phyloP scores from a whole-genome alignment of 2,113 vertebrate species.

The Calyptomena viridis region DNA sequence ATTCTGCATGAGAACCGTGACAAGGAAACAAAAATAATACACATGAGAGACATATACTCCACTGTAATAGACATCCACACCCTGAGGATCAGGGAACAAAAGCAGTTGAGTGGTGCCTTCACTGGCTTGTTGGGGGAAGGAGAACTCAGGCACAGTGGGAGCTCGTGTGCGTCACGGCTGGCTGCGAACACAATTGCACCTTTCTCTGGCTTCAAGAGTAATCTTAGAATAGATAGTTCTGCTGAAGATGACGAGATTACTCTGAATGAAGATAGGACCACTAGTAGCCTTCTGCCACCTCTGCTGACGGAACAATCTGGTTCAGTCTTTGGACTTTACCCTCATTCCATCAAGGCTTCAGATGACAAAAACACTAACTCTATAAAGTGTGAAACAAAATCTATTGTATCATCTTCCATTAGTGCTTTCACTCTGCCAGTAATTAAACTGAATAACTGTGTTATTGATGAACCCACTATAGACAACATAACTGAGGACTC shows the following conservation, averaged over 20 bases:
- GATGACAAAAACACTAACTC: slow-evolving; percentile 75
- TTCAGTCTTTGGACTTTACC: slow-evolving; percentile 78
- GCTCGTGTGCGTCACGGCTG: slow-evolving; percentile 74
- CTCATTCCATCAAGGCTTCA: slow-evolving; percentile 70
- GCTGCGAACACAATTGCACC: slow-evolving; percentile 82
- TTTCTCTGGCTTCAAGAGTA: slow-evolving; percentile 76
- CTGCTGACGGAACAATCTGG: slow-evolving; percentile 78
- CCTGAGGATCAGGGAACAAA: slow-evolving; percentile 86
- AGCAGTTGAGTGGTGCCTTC: slow-evolving; percentile 78
- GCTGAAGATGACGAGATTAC: slow-evolving; percentile 85
- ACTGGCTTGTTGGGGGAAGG: slow-evolving; percentile 70
- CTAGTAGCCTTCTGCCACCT: slow-evolving; percentile 79
- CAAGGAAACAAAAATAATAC: slow-evolving; percentile 98
- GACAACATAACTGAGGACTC: slow-evolving; percentile 92
- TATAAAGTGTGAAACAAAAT: slow-evolving; percentile 90
- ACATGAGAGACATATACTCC: slow-evolving; percentile 99
- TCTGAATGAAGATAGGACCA: slow-evolving; percentile 74
- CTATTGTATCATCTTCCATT: slow-evolving; percentile 95
- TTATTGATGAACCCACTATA: slow-evolving; percentile 94
- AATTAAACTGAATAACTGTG: slow-evolving; percentile 99
- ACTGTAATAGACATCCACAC: slow-evolving; percentile 97
- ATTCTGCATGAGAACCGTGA: slow-evolving; percentile 98
- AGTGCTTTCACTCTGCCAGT: slow-evolving; percentile 96
- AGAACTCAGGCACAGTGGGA: slow-evolving; percentile 75
- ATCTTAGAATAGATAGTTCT: slow-evolving; percentile 74